These are phyloP conservation scores for Tigriopus californicus DNA, from an alignment of 2,888 invertebrate species.

Conservation along the genomic window DNA sequence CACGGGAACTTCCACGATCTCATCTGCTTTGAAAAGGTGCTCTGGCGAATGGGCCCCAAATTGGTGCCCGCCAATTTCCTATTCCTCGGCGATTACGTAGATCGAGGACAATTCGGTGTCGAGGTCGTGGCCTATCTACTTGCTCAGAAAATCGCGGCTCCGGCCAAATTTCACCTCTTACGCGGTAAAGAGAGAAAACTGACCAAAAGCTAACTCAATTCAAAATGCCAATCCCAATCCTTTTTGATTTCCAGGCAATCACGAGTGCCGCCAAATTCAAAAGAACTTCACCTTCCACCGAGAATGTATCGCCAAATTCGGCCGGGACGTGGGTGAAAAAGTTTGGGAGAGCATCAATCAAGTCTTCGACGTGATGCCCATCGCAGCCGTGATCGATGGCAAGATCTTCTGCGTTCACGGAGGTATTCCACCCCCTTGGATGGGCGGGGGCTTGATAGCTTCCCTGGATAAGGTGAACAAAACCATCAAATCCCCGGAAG, in stretches of 20 bases:
- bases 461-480: constrained; percentile 38
- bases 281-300: constrained; percentile 52
- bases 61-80: constrained; percentile 43
- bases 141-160: constrained; percentile 46
- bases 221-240: too few species aligned
- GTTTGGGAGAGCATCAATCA: constrained; percentile 50
- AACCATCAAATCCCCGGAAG: constrained; percentile 43
- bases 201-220: too few species aligned
- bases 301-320: constrained; percentile 48
- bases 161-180: constrained; percentile 41
- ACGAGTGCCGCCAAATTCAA: constrained; percentile 53
- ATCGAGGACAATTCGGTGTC: constrained; percentile 45
- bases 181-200: too few species aligned
- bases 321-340: constrained; percentile 38
- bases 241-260: constrained; percentile 42
- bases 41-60: constrained; percentile 47
- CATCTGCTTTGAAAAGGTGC: constrained; percentile 43
- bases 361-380: constrained; percentile 49
- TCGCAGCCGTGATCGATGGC: constrained; percentile 52
- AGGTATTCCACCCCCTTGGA: constrained; percentile 38
- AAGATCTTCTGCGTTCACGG: constrained; percentile 61
- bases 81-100: constrained; percentile 58
- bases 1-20: constrained; percentile 53
- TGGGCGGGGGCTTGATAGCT: neutral
- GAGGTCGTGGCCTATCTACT: constrained; percentile 51